Evolutionary conservation across 2,797 vertebrate species (phyloP), one percentile per base, ranked within the genome.

Genomic region (Hippopotamyrus pictus): DNA sequence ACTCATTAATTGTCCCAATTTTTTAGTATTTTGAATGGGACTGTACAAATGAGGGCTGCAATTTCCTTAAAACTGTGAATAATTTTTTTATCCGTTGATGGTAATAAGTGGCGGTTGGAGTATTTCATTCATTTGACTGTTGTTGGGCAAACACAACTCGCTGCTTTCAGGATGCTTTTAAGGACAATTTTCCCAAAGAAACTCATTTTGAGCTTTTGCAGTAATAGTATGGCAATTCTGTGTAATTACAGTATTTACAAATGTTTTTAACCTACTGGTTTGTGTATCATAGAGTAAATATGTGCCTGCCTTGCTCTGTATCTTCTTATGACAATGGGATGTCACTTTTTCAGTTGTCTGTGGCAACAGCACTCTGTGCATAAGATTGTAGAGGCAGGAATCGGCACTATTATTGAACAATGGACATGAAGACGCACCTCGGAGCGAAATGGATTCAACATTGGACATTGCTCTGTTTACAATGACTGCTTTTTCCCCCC

Each of bases 141-240:
- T 92, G 90, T 92, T 91, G 90, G 90, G 92, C 91, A 89, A 89
- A 92, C 93, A 93, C 29, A 91, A 91, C 94, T 93, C 95, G 94
- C 95, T 96, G 95, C 95, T 95, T 96, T 95, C 90, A 93, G 94
- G 91, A 94, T 92, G 93, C 94, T 95, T 95, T 88, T 93, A 92
- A 94, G 93, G 92, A 95, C 92, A 93, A 91, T 91, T 90, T 93
- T 91, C 93, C 93, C 92, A 93, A 93, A 92, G 93, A 92, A 93
- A 94, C 92, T 94, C 94, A 96, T 94, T 95, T 92, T 90, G 91
- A 93, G 93, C 94, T 33, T 94, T 94, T 94, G 90, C 93, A 95
- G 94, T 95, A 95, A 94, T 95, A 93, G 92, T 91, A 93, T 90
- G 92, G 90, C 79, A 91, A 89, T 91, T 91, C 92, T 89, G 93